Evolutionary conservation across 2,113 vertebrate genomes (phyloP).

Genomic region (Hyla sarda): DNA sequence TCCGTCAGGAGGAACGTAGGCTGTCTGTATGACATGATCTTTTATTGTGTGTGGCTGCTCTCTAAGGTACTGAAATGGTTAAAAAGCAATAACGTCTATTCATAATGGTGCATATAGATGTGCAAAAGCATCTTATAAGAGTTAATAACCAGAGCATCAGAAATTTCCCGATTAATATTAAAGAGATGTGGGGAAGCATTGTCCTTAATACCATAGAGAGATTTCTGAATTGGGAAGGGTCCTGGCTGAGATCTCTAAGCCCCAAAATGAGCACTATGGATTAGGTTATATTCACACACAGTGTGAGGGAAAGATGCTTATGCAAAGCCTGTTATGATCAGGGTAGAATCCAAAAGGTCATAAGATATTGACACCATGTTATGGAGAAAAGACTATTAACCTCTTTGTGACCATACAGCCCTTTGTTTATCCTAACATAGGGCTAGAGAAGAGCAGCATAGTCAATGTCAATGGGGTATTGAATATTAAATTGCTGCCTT

Average conservation of each 20-base stretch:
- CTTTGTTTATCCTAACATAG: slow-evolving; percentile 4
- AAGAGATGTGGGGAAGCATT: slow-evolving; percentile 49
- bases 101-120: slow-evolving; percentile 45
- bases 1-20: slow-evolving; percentile 12
- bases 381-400: slow-evolving; percentile 46
- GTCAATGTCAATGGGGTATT: neutral
- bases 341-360: slow-evolving; percentile 57
- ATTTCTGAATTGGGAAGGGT: slow-evolving; percentile 51
- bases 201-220: slow-evolving; percentile 55
- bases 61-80: slow-evolving; percentile 28
- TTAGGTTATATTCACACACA: slow-evolving; percentile 51
- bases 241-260: slow-evolving; percentile 50
- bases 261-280: slow-evolving; percentile 52
- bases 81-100: slow-evolving; percentile 56
- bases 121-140: slow-evolving; percentile 39
- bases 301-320: slow-evolving; percentile 44
- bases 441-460: neutral
- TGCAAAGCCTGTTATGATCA: slow-evolving; percentile 58
- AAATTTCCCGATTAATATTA: slow-evolving; percentile 51
- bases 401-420: neutral
- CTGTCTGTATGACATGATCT: neutral
- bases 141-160: slow-evolving; percentile 53
- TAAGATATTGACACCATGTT: slow-evolving; percentile 58
- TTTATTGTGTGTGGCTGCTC: slow-evolving; percentile 23
- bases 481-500: neutral